Conservation (phyloP, 2,888 invertebrate genomes). For the Tuberolachnus salignus region DNA sequence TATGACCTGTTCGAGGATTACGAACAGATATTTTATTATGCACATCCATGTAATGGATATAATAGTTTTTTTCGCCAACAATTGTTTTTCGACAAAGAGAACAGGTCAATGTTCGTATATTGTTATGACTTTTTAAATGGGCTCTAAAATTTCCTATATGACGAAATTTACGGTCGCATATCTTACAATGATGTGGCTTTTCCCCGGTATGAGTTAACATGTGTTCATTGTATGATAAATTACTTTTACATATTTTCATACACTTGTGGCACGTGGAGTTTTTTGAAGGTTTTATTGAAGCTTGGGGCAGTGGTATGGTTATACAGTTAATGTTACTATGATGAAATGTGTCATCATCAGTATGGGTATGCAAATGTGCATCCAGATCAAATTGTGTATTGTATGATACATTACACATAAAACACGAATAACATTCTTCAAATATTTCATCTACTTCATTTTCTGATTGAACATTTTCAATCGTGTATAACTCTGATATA, state of each 20-base stretch:
- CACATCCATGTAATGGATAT: constrained; percentile 51
- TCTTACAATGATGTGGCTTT: constrained; percentile 59
- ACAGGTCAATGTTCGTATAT: constrained; percentile 54
- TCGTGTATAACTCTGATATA: neutral
- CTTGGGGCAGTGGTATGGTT: constrained; percentile 36
- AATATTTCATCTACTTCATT: constrained; percentile 28
- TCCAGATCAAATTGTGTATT: constrained; percentile 36
- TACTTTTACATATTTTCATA: constrained; percentile 46
- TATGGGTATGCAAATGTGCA: constrained; percentile 35
- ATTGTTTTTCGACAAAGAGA: constrained; percentile 49
- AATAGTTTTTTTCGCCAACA: constrained; percentile 52
- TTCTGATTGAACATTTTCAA: neutral
- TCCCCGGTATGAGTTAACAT: constrained; percentile 55
- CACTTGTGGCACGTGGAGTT: constrained; percentile 40
- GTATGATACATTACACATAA: constrained; percentile 52
- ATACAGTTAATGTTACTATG: constrained; percentile 49
- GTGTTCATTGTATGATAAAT: constrained; percentile 50
- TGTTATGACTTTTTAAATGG: constrained; percentile 62
- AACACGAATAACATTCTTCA: constrained; percentile 54
- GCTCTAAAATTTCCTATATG: constrained; percentile 59
- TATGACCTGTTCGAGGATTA: constrained; percentile 20
- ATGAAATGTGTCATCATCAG: constrained; percentile 47
- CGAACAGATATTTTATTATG: constrained; percentile 47
- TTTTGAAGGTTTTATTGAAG: constrained; percentile 45
- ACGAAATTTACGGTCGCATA: constrained; percentile 60